Evolutionary conservation across 1,140 invertebrate genomes (phyloP).

Genomic region (Drosophila mojavensis): DNA sequence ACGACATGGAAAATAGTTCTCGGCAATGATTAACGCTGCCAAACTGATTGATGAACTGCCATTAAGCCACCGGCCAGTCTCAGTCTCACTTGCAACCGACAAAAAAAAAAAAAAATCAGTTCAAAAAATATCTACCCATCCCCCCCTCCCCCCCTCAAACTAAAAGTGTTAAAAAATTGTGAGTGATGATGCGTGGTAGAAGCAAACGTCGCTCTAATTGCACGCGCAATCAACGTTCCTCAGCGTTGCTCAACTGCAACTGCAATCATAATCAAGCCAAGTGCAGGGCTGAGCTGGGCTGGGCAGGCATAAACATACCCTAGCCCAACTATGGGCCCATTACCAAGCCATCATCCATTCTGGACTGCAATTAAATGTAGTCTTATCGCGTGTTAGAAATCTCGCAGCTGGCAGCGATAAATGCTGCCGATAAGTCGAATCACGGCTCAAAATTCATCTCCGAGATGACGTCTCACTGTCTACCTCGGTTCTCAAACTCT

Average conservation of each 20-base stretch:
- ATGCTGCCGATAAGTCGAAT: conserved; percentile 59
- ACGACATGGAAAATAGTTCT: conserved; percentile 62
- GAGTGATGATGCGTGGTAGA: conserved; percentile 70
- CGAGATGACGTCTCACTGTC: conserved; percentile 61
- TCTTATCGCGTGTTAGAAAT: conserved; percentile 63
- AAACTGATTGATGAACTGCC: conserved; percentile 76
- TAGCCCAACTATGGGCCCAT: conserved; percentile 10
- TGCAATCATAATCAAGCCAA: conserved; percentile 72
- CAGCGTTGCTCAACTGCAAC: conserved; percentile 17
- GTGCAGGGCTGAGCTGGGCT: conserved; percentile 29
- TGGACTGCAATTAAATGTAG: conserved; percentile 67
- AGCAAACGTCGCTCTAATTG: conserved; percentile 63
- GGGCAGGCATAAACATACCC: not conserved
- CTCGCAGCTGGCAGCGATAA: conserved; percentile 47
- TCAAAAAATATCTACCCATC: not conserved
- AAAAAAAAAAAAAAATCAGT: conserved; percentile 20
- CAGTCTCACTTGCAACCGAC: conserved; percentile 26
- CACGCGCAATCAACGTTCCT: conserved; percentile 66
- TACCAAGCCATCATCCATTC: conserved; percentile 5
- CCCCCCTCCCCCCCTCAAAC: not conserved
- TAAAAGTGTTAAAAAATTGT: conserved; percentile 79
- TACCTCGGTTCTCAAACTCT: conserved; percentile 37
- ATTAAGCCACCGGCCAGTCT: conserved; percentile 61
- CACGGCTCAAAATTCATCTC: conserved; percentile 35
- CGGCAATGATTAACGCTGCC: conserved; percentile 54